Evolutionary conservation across 2,113 vertebrate genomes (phyloP).

Genomic region (Climacteris rufus): DNA sequence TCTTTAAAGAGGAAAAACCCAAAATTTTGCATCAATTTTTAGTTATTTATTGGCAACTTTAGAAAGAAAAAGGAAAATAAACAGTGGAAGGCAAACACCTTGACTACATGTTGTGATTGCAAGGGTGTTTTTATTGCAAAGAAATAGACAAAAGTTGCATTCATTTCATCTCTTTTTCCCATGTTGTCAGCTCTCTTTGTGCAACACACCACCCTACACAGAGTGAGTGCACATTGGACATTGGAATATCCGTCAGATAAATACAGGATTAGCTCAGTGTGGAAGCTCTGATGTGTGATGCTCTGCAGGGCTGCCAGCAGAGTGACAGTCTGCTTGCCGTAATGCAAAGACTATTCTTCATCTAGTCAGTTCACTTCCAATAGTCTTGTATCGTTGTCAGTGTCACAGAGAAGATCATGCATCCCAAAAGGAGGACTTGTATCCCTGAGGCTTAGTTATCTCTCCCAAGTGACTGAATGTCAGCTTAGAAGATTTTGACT

Average conservation of each 20-base stretch:
- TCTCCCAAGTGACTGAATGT: background rate
- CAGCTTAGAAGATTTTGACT: background rate
- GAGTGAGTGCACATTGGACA: conserved; percentile 27
- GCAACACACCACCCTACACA: background rate
- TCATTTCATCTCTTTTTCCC: conserved; percentile 51
- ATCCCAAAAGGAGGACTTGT: background rate
- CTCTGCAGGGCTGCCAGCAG: conserved; percentile 60
- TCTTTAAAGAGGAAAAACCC: background rate
- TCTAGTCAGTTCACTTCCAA: conserved; percentile 42
- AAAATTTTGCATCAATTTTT: background rate
- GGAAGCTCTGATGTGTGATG: conserved; percentile 57
- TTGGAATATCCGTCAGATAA: conserved; percentile 54
- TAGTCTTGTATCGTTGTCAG: conserved; percentile 37
- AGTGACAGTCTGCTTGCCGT: conserved; percentile 51
- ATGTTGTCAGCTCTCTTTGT: conserved; percentile 25
- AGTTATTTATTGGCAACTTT: background rate
- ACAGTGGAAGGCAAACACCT: background rate
- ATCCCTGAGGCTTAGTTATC: background rate
- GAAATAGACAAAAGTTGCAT: conserved; percentile 38
- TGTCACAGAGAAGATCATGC: conserved; percentile 3
- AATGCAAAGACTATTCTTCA: conserved; percentile 59
- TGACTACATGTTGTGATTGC: conserved; percentile 23
- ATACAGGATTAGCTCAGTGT: conserved; percentile 59
- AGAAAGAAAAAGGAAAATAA: background rate
- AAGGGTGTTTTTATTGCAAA: background rate